Conservation (phyloP, 2,113 vertebrate genomes). For the Candoia aspera region DNA sequence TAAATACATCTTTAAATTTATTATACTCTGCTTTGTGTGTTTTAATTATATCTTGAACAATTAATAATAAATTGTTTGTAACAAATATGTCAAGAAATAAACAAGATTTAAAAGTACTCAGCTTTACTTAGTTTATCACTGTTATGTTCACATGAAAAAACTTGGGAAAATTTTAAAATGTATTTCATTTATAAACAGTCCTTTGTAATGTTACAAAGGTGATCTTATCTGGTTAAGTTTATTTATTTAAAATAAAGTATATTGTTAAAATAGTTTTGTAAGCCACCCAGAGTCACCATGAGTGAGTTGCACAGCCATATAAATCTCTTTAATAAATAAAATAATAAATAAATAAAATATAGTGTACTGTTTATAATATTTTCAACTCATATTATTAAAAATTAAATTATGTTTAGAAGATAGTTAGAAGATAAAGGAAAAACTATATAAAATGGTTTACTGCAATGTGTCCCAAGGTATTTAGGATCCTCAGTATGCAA, state of each 20-base stretch:
- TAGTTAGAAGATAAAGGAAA: slow-evolving; percentile 50
- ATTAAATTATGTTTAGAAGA: slow-evolving; percentile 30
- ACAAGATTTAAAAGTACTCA: background rate
- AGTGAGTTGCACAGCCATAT: too few relatives aligned
- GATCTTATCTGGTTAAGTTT: too few relatives aligned
- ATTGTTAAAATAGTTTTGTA: too few relatives aligned
- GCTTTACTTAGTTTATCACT: background rate
- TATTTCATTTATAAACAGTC: background rate
- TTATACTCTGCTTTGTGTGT: too few relatives aligned
- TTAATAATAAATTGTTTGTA: too few relatives aligned
- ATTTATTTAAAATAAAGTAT: too few relatives aligned
- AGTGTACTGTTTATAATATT: background rate
- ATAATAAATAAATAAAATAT: background rate
- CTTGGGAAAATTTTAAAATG: background rate
- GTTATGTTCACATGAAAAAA: background rate
- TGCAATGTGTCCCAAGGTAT: slow-evolving; percentile 54
- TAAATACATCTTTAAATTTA: background rate
- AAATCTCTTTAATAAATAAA: background rate
- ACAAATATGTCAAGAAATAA: slow-evolving; percentile 3
- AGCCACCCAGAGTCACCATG: too few relatives aligned
- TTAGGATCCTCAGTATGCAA: slow-evolving; percentile 48
- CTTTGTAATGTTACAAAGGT: too few relatives aligned
- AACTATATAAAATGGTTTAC: slow-evolving; percentile 53
- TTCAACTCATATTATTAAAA: slow-evolving; percentile 54
- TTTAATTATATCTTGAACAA: too few relatives aligned